These are phyloP conservation scores for Drosophila anceps DNA, from an alignment of 2,888 invertebrate genomes.

Conservation along the genomic window DNA sequence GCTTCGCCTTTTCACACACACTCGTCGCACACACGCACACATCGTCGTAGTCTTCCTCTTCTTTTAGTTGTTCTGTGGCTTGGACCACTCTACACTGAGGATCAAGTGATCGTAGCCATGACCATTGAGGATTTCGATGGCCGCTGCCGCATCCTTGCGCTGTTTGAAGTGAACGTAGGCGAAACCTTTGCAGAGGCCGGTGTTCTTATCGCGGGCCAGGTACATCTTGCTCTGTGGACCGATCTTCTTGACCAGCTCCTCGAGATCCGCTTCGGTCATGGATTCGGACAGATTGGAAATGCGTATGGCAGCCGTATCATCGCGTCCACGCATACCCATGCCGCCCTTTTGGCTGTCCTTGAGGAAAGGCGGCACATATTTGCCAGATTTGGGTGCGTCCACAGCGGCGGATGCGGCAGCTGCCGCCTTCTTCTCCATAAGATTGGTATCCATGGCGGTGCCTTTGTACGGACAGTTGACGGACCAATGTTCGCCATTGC, in stretches of 20 bases:
- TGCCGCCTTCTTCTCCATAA: slow-evolving; percentile 87
- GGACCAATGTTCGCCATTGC: slow-evolving; percentile 99
- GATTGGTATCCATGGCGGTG: slow-evolving; percentile 90
- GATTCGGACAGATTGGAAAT: slow-evolving; percentile 99
- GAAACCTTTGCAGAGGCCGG: slow-evolving; percentile 97
- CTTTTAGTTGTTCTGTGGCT: slow-evolving; percentile 88
- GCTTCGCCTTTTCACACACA: slow-evolving; percentile 7
- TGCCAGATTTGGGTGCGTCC: slow-evolving; percentile 85
- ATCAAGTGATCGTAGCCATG: slow-evolving; percentile 99
- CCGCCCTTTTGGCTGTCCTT: slow-evolving; percentile 93
- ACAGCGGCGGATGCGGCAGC: slow-evolving; percentile 82
- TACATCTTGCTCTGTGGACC: slow-evolving; percentile 97
- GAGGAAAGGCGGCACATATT: slow-evolving; percentile 95
- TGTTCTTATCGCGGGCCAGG: slow-evolving; percentile 96
- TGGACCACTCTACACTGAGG: slow-evolving; percentile 99
- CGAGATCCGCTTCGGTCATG: slow-evolving; percentile 96
- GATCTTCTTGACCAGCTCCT: slow-evolving; percentile 97
- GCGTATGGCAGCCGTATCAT: slow-evolving; percentile 96
- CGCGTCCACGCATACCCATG: slow-evolving; percentile 89
- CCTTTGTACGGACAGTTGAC: slow-evolving; percentile 99
- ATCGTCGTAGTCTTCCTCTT: background rate
- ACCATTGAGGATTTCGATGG: slow-evolving; percentile 95
- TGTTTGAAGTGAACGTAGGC: slow-evolving; percentile 99
- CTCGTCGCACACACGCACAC: slow-evolving; percentile 16
- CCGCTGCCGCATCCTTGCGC: slow-evolving; percentile 95